Conservation (phyloP, 2,888 invertebrate species). For the Drosophila greeni region DNA sequence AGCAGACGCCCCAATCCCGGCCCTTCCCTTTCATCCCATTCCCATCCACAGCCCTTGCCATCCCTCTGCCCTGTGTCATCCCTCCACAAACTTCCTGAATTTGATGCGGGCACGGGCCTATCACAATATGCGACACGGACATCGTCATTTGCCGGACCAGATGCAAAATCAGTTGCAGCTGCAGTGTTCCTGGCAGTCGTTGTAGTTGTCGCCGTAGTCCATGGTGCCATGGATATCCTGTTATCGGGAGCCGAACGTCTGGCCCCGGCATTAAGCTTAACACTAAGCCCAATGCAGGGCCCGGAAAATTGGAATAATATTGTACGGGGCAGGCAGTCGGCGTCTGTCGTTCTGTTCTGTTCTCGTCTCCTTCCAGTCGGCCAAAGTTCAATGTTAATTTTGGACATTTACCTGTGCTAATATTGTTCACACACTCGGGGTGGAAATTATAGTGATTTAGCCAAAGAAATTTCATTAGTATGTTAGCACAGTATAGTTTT, state of each 20-base stretch:
- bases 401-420: slow-evolving; percentile 73
- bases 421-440: slow-evolving; percentile 51
- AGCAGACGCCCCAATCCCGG: slow-evolving; percentile 33
- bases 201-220: slow-evolving; percentile 29
- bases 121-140: slow-evolving; percentile 43
- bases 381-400: slow-evolving; percentile 75
- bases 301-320: slow-evolving; percentile 72
- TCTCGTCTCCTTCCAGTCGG: slow-evolving; percentile 44
- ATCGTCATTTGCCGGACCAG: slow-evolving; percentile 39
- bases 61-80: not conserved
- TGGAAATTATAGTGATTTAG: not conserved
- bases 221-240: slow-evolving; percentile 28
- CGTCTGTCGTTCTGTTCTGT: slow-evolving; percentile 7
- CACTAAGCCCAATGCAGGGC: slow-evolving; percentile 52
- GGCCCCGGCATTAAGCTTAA: slow-evolving; percentile 55
- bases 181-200: slow-evolving; percentile 10
- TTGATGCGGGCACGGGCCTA: slow-evolving; percentile 41
- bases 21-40: not conserved
- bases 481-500: no score
- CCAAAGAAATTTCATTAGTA: not conserved
- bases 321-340: slow-evolving; percentile 44
- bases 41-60: not conserved
- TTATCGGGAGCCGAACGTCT: slow-evolving; percentile 55
- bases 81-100: slow-evolving; percentile 30
- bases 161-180: slow-evolving; percentile 34